Evolutionary conservation across 1,140 invertebrate species (phyloP).

Genomic region (Platorchestia sp.): DNA sequence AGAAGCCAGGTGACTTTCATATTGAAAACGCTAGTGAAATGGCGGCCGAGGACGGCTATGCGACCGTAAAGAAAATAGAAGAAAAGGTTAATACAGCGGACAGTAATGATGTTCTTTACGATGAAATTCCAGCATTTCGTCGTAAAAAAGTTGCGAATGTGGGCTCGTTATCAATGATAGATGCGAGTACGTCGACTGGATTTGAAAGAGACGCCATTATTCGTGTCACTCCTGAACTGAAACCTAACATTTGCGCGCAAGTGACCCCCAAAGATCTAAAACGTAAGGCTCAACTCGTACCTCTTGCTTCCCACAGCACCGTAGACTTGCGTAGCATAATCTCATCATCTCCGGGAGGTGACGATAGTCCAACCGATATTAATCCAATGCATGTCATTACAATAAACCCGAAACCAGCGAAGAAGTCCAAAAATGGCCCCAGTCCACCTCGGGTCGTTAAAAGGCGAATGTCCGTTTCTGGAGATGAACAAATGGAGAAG

Average conservation of each 20-base stretch:
- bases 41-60: not conserved
- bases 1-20: not conserved
- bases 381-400: slow-evolving; percentile 35
- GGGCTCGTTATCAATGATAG: not conserved
- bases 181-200: slow-evolving; percentile 16
- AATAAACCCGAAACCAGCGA: slow-evolving; percentile 13
- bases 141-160: not conserved
- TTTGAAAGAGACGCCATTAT: not conserved
- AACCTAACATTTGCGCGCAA: slow-evolving; percentile 23
- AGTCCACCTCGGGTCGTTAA: slow-evolving; percentile 24
- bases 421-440: slow-evolving; percentile 1
- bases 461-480: slow-evolving; percentile 32
- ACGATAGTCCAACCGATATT: not conserved
- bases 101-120: not conserved
- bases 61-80: not conserved
- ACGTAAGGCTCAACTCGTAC: not conserved
- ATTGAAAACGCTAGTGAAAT: not conserved
- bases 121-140: slow-evolving; percentile 28
- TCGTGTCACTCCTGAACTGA: not conserved
- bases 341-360: not conserved
- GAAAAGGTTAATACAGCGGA: not conserved
- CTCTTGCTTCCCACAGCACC: not conserved
- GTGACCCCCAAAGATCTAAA: not conserved
- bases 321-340: not conserved
- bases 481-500: slow-evolving; percentile 23